Evolutionary conservation across 2,113 vertebrate genomes (phyloP).

Genomic region (Phylloscopus whistleri): DNA sequence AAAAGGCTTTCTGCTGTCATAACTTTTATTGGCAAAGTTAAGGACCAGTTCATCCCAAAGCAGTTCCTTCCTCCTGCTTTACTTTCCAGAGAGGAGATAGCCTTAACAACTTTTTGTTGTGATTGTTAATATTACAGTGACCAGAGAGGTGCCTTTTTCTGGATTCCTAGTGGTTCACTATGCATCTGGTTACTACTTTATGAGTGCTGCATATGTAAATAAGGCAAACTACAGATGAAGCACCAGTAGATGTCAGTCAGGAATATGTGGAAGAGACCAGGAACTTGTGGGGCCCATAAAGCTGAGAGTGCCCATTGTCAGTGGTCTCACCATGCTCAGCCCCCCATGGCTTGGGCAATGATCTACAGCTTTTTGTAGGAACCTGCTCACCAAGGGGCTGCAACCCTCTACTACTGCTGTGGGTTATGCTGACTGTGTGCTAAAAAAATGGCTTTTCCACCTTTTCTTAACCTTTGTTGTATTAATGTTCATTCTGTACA

Average conservation of each 20-base stretch:
- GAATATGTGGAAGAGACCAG: neutral
- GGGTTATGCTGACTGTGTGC: neutral
- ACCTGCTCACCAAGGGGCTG: neutral
- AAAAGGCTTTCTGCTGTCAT: neutral
- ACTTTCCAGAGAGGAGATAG: neutral
- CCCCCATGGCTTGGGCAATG: neutral
- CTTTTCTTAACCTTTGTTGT: neutral
- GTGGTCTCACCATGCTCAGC: neutral
- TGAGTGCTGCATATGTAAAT: neutral
- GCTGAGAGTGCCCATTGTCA: neutral
- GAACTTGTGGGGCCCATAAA: neutral
- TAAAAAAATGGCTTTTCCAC: neutral
- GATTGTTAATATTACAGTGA: neutral
- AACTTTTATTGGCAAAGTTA: neutral
- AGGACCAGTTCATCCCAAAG: neutral
- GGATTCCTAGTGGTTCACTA: neutral
- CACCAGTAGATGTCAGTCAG: neutral
- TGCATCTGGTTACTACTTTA: neutral
- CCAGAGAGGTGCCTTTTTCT: neutral
- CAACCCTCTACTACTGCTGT: neutral
- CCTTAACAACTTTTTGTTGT: neutral
- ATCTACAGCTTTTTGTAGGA: neutral
- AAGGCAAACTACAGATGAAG: neutral
- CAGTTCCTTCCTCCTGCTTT: neutral
- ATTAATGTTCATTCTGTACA: neutral